Evolutionary conservation across 1,140 invertebrate species (phyloP).

Genomic region (Bombus turneri): DNA sequence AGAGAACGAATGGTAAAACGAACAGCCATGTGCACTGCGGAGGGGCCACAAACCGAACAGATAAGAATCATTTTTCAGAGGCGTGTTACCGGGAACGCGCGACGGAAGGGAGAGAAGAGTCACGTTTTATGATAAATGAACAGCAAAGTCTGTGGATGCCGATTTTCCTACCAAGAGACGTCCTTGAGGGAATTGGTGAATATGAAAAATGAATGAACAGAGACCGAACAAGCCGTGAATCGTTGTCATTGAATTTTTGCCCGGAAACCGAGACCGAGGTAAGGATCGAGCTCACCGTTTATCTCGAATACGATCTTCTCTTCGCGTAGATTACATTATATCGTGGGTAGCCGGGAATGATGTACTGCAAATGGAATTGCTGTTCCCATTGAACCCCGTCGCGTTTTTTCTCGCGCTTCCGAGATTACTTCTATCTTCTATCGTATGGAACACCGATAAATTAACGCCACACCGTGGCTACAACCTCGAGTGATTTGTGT

Average conservation of each 20-base stretch:
- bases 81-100: conserved; percentile 51
- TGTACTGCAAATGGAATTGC: conserved; percentile 49
- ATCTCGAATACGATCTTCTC: conserved; percentile 39
- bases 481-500: not conserved
- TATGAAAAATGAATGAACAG: conserved; percentile 45
- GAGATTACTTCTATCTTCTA: not conserved
- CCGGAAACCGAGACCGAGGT: conserved; percentile 44
- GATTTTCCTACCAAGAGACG: conserved; percentile 55
- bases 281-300: conserved; percentile 27
- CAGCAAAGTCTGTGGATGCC: not conserved
- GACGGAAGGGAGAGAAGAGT: conserved; percentile 3
- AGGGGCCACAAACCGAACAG: conserved; percentile 33
- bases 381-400: not conserved
- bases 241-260: conserved; percentile 31
- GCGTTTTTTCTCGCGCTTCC: not conserved
- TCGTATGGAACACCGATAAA: not conserved
- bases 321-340: conserved; percentile 38
- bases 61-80: conserved; percentile 68
- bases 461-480: not conserved
- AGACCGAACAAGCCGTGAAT: conserved; percentile 14
- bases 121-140: conserved; percentile 59
- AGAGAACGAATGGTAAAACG: conserved; percentile 65
- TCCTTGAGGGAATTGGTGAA: conserved; percentile 44
- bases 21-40: conserved; percentile 35
- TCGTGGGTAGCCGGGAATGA: conserved; percentile 16